Percentiles rank a stretch among this genome's conserved stretches.
phyloP scores from a whole-genome alignment of 2,797 vertebrate species.

The Gadopsis bispinosus region DNA sequence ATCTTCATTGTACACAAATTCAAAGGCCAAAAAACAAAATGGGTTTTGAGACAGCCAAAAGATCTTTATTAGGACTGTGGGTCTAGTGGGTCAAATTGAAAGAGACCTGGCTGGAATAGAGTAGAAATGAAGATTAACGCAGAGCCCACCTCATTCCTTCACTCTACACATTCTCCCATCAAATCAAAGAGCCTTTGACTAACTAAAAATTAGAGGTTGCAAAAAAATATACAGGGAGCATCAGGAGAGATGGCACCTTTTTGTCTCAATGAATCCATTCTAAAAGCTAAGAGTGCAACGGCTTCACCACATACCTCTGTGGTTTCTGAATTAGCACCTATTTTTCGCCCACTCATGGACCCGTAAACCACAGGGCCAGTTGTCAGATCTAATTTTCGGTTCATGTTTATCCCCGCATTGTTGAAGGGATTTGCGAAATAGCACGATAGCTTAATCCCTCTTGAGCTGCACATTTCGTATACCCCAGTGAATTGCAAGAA shows the following conservation, averaged over 20 bases:
- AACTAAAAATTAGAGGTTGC: slow-evolving; percentile 16
- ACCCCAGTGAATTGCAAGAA: slow-evolving; percentile 67
- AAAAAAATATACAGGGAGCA: neutral
- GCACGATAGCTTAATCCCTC: slow-evolving; percentile 67
- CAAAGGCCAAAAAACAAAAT: too few relatives aligned
- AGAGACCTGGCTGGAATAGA: slow-evolving; percentile 18
- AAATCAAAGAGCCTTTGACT: slow-evolving; percentile 40
- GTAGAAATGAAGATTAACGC: slow-evolving; percentile 15
- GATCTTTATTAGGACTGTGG: neutral
- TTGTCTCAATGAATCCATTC: slow-evolving; percentile 20
- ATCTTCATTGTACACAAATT: too few relatives aligned
- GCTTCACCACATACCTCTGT: slow-evolving; percentile 17
- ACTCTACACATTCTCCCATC: slow-evolving; percentile 35
- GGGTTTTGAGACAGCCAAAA: too few relatives aligned
- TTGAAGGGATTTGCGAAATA: slow-evolving; percentile 68
- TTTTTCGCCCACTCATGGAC: slow-evolving; percentile 41
- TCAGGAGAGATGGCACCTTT: slow-evolving; percentile 8
- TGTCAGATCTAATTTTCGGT: slow-evolving; percentile 64
- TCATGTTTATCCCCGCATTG: slow-evolving; percentile 63
- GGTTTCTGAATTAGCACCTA: slow-evolving; percentile 18
- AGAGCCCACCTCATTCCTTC: slow-evolving; percentile 23
- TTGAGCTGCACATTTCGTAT: slow-evolving; percentile 51
- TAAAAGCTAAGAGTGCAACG: neutral
- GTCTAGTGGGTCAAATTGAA: slow-evolving; percentile 5
- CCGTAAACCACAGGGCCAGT: slow-evolving; percentile 37